phyloP scores from a whole-genome alignment of 2,797 vertebrate genomes.

The Coluber constrictor region DNA sequence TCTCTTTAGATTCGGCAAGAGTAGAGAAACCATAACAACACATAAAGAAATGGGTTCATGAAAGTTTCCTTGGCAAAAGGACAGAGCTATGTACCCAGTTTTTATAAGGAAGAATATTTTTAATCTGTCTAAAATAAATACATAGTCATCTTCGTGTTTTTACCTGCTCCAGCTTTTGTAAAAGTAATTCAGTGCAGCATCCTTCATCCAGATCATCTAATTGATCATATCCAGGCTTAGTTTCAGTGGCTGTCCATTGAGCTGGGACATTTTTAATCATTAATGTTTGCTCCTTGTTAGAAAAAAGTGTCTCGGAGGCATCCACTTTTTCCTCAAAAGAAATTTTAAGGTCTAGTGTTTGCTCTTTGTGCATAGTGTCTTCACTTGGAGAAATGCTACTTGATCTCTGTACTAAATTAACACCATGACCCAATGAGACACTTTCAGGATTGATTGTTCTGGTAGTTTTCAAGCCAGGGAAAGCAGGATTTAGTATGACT shows the following conservation, averaged over 20 bases:
- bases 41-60: not conserved
- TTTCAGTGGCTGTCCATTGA: conserved; percentile 37
- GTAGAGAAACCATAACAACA: not conserved
- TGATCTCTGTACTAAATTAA: conserved; percentile 70
- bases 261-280: conserved; percentile 15
- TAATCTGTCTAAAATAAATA: not conserved
- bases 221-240: conserved; percentile 32
- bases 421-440: conserved; percentile 49
- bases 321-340: conserved; percentile 32
- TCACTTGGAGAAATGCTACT: conserved; percentile 73
- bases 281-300: conserved; percentile 32
- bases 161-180: conserved; percentile 87
- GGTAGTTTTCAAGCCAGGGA: conserved; percentile 66
- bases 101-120: not conserved
- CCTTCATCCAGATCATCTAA: conserved; percentile 50
- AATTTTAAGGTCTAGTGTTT: conserved; percentile 31
- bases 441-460: conserved; percentile 40
- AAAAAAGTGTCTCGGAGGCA: conserved; percentile 28
- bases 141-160: not conserved
- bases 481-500: conserved; percentile 77
- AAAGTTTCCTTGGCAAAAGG: not conserved
- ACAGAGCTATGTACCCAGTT: not conserved
- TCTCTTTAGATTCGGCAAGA: not conserved
- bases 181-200: conserved; percentile 68
- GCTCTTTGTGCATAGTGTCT: conserved; percentile 65